Conservation (phyloP, 2,888 invertebrate species). For the Crossocerus cetratus region DNA sequence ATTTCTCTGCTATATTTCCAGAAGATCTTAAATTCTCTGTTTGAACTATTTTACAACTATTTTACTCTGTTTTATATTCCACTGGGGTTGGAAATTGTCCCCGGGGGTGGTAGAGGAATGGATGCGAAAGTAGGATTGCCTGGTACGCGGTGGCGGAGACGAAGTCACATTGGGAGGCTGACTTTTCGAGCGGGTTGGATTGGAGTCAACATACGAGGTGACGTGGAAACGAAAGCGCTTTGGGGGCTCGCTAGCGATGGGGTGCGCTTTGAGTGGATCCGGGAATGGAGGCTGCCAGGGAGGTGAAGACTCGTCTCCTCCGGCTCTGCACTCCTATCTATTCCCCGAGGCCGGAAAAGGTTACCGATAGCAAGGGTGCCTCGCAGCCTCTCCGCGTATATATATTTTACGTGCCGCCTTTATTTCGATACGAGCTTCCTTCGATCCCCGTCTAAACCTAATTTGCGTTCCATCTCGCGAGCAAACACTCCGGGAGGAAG, state of each 20-base stretch:
- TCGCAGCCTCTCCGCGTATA: conserved; percentile 29
- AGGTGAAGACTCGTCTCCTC: conserved; percentile 11
- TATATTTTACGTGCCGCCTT: conserved; percentile 72
- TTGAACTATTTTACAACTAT: too few species aligned
- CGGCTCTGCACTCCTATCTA: conserved; percentile 29
- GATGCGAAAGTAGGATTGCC: too few species aligned
- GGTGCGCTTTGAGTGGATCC: conserved; percentile 5
- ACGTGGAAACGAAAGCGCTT: conserved; percentile 42
- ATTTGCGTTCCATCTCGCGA: conserved; percentile 75
- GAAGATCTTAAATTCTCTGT: too few species aligned
- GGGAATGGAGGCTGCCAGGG: conserved; percentile 23
- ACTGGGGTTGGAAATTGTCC: too few species aligned
- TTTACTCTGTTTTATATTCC: too few species aligned
- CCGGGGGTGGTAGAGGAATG: too few species aligned
- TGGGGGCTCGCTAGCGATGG: conserved; percentile 23
- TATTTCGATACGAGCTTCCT: conserved; percentile 72
- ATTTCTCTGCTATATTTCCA: too few species aligned
- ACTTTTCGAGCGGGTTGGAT: conserved; percentile 47
- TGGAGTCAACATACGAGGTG: conserved; percentile 47
- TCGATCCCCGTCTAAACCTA: conserved; percentile 74
- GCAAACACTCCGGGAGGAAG: conserved; percentile 67
- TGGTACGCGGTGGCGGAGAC: neutral
- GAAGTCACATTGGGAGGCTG: conserved; percentile 16
- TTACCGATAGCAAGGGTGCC: conserved; percentile 53
- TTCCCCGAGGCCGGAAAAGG: conserved; percentile 51